Evolutionary conservation across 2,888 invertebrate genomes (phyloP).

Genomic region (Sinhomidia bicolor): DNA sequence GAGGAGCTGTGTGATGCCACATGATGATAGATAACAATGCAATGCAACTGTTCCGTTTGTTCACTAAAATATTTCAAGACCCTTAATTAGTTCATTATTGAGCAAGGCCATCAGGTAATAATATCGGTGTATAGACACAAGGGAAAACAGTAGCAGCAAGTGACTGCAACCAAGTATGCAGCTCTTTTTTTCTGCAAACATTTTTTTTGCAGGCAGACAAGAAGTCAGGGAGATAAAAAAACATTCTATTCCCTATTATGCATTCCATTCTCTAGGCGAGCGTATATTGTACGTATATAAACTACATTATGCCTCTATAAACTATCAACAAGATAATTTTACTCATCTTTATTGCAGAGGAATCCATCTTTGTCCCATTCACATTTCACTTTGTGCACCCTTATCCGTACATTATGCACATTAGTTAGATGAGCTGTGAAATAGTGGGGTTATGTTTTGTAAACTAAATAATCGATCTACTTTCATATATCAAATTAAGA

Average conservation of each 20-base stretch:
- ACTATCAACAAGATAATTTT: not conserved
- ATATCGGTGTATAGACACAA: conserved; percentile 18
- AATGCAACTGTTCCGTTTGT: conserved; percentile 33
- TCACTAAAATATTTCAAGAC: conserved; percentile 27
- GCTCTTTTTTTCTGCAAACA: not conserved
- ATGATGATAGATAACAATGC: too few species aligned
- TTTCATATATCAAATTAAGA: conserved; percentile 63
- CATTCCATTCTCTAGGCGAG: too few species aligned
- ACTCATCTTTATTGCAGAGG: not conserved
- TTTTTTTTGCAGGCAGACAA: not conserved
- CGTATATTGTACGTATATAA: too few species aligned
- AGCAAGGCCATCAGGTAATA: conserved; percentile 63
- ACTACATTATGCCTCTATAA: conserved; percentile 7
- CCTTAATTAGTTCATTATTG: conserved; percentile 69
- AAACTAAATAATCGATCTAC: conserved; percentile 63
- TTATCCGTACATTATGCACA: not conserved
- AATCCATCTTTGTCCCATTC: conserved; percentile 33
- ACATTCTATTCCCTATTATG: too few species aligned
- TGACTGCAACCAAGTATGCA: not conserved
- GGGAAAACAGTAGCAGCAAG: not conserved
- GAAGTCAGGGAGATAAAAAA: not conserved
- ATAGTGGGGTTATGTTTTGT: conserved; percentile 12
- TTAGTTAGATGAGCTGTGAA: conserved; percentile 1
- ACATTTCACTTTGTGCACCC: not conserved
- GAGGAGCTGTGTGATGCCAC: not conserved